A percentile compares a stretch with the other conserved stretches of the same genome.
Conservation (phyloP, 2,888 invertebrate genomes). For the Deroplatys truncata region DNA sequence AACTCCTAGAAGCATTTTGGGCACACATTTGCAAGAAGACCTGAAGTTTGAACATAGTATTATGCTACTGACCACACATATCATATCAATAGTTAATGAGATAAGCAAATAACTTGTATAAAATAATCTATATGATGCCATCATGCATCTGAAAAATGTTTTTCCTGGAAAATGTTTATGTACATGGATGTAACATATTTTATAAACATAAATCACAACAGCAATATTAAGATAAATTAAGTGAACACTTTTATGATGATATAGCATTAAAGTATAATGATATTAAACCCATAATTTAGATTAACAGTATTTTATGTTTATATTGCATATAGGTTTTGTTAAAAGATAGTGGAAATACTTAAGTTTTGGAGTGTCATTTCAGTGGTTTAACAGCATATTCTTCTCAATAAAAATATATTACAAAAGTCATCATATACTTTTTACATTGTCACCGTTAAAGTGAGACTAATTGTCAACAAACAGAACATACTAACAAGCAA, state of each 20-base stretch:
- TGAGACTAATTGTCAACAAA: background rate
- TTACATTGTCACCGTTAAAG: background rate
- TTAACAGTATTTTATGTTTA: background rate
- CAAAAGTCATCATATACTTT: background rate
- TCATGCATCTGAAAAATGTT: background rate
- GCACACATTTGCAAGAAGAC: background rate
- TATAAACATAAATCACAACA: background rate
- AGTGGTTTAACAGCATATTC: background rate
- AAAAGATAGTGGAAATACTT: background rate
- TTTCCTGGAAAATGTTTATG: background rate
- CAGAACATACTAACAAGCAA: background rate
- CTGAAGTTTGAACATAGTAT: background rate
- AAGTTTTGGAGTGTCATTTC: background rate
- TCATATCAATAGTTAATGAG: background rate
- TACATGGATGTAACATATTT: background rate
- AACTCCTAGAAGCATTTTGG: background rate
- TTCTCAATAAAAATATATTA: background rate
- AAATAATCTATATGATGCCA: background rate
- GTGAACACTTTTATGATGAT: background rate
- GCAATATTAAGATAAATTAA: background rate
- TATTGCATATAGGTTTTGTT: background rate
- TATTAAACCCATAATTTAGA: background rate
- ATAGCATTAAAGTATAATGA: background rate
- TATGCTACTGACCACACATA: background rate
- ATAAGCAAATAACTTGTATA: background rate